Percentiles rank a stretch among this genome's conserved stretches.
These are phyloP conservation scores for Falco cherrug DNA, from an alignment of 2,797 vertebrate genomes.

Conservation along the genomic window DNA sequence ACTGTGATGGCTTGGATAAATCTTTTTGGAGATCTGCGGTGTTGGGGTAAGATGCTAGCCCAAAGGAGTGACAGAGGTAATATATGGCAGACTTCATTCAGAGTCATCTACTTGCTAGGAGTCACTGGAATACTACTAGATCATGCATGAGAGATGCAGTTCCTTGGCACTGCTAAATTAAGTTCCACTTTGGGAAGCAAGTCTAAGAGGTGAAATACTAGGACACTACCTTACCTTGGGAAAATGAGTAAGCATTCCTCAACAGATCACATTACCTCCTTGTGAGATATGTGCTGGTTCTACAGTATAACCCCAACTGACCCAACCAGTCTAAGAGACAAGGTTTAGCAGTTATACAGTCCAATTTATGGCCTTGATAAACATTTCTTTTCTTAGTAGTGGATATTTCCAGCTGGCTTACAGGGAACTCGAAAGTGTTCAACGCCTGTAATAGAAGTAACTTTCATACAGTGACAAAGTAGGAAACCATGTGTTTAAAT, in stretches of 20 bases:
- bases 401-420: neutral
- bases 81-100: neutral
- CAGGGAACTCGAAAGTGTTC: neutral
- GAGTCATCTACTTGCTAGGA: neutral
- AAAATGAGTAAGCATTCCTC: neutral
- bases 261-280: neutral
- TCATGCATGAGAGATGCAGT: neutral
- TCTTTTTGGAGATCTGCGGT: neutral
- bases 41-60: neutral
- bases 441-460: neutral
- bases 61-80: neutral
- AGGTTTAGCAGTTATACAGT: neutral
- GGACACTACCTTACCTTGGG: neutral
- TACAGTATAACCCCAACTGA: neutral
- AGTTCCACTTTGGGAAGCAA: neutral
- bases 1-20: neutral
- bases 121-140: neutral
- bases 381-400: neutral
- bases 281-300: neutral
- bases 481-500: neutral
- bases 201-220: neutral
- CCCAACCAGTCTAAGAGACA: neutral
- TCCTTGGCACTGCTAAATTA: neutral
- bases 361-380: neutral
- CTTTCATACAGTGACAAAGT: neutral